Evolutionary conservation across 1,140 invertebrate species (phyloP), one percentile per base, ranked within the genome.

Genomic region (Zaprionus davidi): DNA sequence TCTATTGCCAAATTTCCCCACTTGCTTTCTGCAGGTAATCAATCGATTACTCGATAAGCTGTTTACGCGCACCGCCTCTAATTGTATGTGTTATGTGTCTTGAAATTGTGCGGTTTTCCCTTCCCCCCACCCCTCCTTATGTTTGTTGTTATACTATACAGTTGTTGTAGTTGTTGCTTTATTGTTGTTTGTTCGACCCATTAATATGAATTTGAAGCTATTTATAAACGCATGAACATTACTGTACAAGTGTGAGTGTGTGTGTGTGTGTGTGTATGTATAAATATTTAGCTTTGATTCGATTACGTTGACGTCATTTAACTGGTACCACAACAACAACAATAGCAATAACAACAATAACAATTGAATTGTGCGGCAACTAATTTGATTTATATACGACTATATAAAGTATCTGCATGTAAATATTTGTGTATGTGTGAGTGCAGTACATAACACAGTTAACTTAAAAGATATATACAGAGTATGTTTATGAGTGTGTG

Each of bases 31-130:
- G 34, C 15, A 26, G 13, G 15, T 28, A 66, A 34, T 49, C 55
- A 58, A 58, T 67, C 65, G 65, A 67, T 67, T 67, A 58, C 20
- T 69, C 66, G 66, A 59, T 69, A 59, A 58, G 66, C 66, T 31
- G 13, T 36, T 65, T 28, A n/a, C 34, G 36, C 24, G 9, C 31
- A 34, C 31, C 9, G 31, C 3, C 31, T 53, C n/a, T 65, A 26
- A 51, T 56, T 66, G 22, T 38, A n/a, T 46, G 20, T 20, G n/a
- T 17, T 20, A 41, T 55, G 49, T 55, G 63, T 55, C 31, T 28
- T 55, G 49, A 36, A 65, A 53, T 53, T 53, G 46, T 53, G 12
- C 26, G 41, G n/a, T 46, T 41, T n/a, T n/a, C 38, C 13, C 38
- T 7, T n/a, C 5, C 13, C 49, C 17, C 20, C 20, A 1, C 46